Conservation (phyloP, 2,113 vertebrate genomes). For the Crocuta crocuta region DNA sequence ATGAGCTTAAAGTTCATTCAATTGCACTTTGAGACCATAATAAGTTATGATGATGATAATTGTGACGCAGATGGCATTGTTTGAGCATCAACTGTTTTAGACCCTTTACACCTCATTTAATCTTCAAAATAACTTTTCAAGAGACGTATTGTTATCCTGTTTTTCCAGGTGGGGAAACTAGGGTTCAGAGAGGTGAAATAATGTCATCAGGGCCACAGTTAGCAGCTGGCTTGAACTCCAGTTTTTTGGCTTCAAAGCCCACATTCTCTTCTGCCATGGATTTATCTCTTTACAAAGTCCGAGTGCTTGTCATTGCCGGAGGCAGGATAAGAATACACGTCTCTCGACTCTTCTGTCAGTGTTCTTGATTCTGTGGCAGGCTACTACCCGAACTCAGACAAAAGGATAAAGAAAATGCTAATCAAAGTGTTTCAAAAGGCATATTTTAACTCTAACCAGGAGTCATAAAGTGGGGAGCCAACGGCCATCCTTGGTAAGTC, state of each 20-base stretch:
- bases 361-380: not conserved
- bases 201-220: not conserved
- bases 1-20: not conserved
- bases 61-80: not conserved
- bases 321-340: not conserved
- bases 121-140: not conserved
- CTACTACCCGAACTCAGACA: not conserved
- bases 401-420: slow-evolving; percentile 8
- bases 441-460: not conserved
- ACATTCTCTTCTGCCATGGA: not conserved
- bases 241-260: not conserved
- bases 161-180: not conserved
- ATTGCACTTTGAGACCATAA: not conserved
- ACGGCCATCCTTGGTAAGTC: not conserved
- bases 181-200: not conserved
- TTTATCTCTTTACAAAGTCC: not conserved
- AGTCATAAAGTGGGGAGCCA: not conserved
- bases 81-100: not conserved
- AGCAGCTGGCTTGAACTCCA: not conserved
- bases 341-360: not conserved
- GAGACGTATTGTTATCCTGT: not conserved
- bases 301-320: not conserved
- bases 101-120: not conserved
- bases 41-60: not conserved
- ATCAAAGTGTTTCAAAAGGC: slow-evolving; percentile 5